Evolutionary conservation across 2,113 vertebrate genomes (phyloP).

Genomic region (Mus spicilegus): DNA sequence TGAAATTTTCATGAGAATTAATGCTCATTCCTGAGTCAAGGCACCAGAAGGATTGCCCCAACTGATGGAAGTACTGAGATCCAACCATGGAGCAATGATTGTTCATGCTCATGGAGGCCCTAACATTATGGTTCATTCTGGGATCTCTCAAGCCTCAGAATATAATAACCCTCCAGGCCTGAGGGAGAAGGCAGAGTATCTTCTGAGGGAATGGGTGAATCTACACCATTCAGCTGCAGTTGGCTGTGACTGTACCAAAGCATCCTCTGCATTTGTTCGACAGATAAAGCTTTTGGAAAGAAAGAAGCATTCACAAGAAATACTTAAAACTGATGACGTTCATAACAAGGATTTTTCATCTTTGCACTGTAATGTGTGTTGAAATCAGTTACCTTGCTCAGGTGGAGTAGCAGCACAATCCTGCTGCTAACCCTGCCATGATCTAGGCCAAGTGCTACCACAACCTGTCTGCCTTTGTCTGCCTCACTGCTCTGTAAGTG

Average conservation of each 20-base stretch:
- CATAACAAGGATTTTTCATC: constrained; percentile 98
- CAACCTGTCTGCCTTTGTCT: constrained; percentile 98
- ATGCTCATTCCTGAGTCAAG: constrained; percentile 98
- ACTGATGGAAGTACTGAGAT: constrained; percentile 98
- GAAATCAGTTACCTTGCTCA: constrained; percentile 99
- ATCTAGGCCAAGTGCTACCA: constrained; percentile 99
- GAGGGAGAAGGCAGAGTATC: constrained; percentile 98
- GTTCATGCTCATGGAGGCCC: constrained; percentile 98
- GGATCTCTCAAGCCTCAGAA: constrained; percentile 98
- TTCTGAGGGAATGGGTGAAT: constrained; percentile 99
- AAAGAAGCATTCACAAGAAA: constrained; percentile 95
- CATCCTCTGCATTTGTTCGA: constrained; percentile 99
- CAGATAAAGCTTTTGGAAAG: constrained; percentile 95
- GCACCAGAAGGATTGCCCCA: constrained; percentile 98
- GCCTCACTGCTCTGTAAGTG: constrained; percentile 97
- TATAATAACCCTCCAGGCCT: constrained; percentile 98
- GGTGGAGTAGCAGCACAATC: constrained; percentile 98
- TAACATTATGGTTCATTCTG: constrained; percentile 99
- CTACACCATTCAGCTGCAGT: constrained; percentile 99
- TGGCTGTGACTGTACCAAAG: constrained; percentile 98
- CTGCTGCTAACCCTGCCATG: constrained; percentile 97
- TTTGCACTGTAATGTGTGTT: constrained; percentile 99
- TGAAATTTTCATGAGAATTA: constrained; percentile 99
- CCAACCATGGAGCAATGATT: constrained; percentile 99
- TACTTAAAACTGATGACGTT: constrained; percentile 99